Evolutionary conservation across 2,113 vertebrate species (phyloP), one percentile per base, ranked within the genome.

Genomic region (Hemicordylus capensis): DNA sequence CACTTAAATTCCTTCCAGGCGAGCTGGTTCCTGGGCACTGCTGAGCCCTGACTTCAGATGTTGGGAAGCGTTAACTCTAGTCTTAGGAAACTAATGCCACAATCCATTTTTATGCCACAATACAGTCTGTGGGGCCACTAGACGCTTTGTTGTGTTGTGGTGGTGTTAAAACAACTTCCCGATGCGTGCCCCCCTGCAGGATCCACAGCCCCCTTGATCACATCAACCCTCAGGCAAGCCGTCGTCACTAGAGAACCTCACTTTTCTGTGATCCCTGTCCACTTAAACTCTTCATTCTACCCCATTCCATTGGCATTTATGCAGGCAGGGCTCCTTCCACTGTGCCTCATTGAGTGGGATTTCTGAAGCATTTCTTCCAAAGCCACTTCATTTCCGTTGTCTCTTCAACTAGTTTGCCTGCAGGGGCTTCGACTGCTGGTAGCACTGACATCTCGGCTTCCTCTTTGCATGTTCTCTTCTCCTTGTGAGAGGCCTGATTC

Each of bases 311-410:
- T 39, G 48, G 66, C 80, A 37, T 61, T 44, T 59, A 2, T 9
- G 34, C 6, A 19, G 26, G 7, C 67, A 12, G 26, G 4, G 80
- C 42, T 58, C 37, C 3, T 2, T 31, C 34, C 12, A 3, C 9
- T 48, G 14, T 56, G 8, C 39, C 39, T n/a, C 31, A 19, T 24
- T 20, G 54, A 24, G 26, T 31, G 39, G 54, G 58, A 74, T 83
- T 63, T 61, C 17, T 15, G 58, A 48, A 74, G 3, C 39, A 46
- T 48, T 48, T 63, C 69, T 74, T 26, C 31, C n/a, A 74, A 63
- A 74, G 46, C 69, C 19, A 63, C 70, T 74, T 83, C 81, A 74
- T 73, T 83, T 74, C 81, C 81, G 61, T 46, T 61, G 6, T 31
- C 37, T 42, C 48, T 42, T 10, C 3, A n/a, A 31, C 48, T 28